Conservation (phyloP, 2,113 vertebrate genomes). For the Cygnus buccinator region DNA sequence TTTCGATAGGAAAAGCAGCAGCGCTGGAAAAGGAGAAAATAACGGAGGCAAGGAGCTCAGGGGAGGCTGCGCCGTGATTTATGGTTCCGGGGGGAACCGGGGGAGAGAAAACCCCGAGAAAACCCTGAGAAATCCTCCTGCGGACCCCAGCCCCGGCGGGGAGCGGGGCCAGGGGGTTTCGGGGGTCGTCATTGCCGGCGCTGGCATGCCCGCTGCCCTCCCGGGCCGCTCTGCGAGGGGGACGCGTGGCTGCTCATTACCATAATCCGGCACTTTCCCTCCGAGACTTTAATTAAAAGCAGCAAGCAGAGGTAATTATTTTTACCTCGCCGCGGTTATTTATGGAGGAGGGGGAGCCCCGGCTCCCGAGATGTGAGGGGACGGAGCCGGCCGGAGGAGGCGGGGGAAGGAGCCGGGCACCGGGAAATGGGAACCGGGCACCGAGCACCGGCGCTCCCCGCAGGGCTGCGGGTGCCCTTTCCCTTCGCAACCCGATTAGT, state of each 20-base stretch:
- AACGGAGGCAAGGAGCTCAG: too few species aligned
- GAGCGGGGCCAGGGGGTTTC: conserved; percentile 66
- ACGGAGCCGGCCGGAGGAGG: not conserved
- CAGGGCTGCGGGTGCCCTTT: not conserved
- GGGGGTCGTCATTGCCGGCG: conserved; percentile 85
- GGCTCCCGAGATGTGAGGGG: conserved; percentile 59
- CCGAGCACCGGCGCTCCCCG: not conserved
- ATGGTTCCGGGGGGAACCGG: too few species aligned
- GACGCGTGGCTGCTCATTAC: conserved; percentile 90
- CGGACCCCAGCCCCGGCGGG: too few species aligned
- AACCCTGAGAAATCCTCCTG: too few species aligned
- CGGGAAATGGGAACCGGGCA: not conserved
- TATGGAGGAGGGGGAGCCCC: conserved; percentile 72
- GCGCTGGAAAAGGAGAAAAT: too few species aligned
- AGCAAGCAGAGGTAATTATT: conserved; percentile 90
- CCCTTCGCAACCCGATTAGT: not conserved
- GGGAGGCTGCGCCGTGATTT: too few species aligned
- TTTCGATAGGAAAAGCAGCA: too few species aligned
- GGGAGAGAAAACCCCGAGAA: too few species aligned
- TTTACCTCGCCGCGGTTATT: conserved; percentile 82
- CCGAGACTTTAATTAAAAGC: conserved; percentile 96
- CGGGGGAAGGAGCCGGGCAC: not conserved
- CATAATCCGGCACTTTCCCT: conserved; percentile 96
- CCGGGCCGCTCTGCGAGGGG: conserved; percentile 82
- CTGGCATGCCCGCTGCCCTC: conserved; percentile 87